These are phyloP conservation scores for Lithobates sylvaticus DNA, from an alignment of 2,797 vertebrate genomes.

Conservation along the genomic window DNA sequence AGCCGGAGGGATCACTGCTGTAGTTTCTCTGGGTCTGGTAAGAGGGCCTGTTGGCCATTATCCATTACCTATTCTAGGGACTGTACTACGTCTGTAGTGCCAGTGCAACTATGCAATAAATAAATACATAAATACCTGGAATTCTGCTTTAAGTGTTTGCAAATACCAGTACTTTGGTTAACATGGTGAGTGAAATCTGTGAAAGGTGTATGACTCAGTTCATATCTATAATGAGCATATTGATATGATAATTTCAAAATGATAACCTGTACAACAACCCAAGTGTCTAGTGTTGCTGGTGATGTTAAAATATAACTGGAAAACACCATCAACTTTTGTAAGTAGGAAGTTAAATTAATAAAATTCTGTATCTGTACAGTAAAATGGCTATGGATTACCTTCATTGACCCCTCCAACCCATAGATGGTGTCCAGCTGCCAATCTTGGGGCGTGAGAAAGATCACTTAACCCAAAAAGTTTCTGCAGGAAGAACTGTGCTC, in stretches of 20 bases:
- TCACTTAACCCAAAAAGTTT: conserved; percentile 51
- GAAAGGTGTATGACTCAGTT: too few relatives aligned
- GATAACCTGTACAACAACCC: neutral
- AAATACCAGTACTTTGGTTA: too few relatives aligned
- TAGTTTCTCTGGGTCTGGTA: too few relatives aligned
- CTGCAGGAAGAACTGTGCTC: conserved; percentile 54
- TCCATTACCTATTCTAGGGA: too few relatives aligned
- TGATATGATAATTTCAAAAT: neutral
- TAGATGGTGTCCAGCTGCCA: conserved; percentile 65
- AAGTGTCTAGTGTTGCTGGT: neutral
- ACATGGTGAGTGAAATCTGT: too few relatives aligned
- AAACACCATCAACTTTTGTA: neutral
- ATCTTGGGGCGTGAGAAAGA: conserved; percentile 72
- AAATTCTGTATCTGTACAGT: neutral
- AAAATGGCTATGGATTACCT: neutral
- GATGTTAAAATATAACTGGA: neutral
- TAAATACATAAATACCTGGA: too few relatives aligned
- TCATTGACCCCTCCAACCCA: conserved; percentile 52
- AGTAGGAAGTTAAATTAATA: neutral
- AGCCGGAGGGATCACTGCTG: too few relatives aligned
- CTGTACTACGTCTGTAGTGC: too few relatives aligned
- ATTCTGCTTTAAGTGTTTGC: too few relatives aligned
- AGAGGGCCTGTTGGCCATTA: too few relatives aligned
- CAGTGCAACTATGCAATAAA: too few relatives aligned
- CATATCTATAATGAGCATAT: too few relatives aligned